Percentiles rank a stretch among this genome's conserved stretches.
These are phyloP conservation scores for Puma concolor DNA, from an alignment of 2,113 vertebrate species.

Conservation along the genomic window DNA sequence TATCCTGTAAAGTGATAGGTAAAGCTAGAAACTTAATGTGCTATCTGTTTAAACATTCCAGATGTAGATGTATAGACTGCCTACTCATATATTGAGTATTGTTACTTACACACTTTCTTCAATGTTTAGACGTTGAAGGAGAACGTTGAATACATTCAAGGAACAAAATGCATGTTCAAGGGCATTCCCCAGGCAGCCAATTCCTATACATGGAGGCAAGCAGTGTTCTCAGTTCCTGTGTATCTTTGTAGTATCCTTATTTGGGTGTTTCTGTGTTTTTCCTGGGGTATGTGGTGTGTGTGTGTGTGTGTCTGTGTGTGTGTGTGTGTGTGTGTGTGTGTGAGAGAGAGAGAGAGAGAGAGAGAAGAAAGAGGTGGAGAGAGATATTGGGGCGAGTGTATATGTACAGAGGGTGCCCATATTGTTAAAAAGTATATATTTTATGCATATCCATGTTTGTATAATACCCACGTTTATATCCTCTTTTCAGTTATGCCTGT, in stretches of 20 bases:
- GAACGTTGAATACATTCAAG: not conserved
- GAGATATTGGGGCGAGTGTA: not conserved
- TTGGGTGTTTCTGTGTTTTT: not conserved
- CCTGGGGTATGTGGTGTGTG: not conserved
- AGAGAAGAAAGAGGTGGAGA: not conserved
- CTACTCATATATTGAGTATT: not conserved
- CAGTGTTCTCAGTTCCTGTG: not conserved
- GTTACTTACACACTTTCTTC: not conserved
- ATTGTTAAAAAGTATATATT: not conserved
- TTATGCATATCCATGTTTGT: not conserved
- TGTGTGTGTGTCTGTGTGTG: not conserved
- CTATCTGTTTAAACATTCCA: not conserved
- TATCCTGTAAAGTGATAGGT: not conserved
- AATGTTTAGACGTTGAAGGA: not conserved
- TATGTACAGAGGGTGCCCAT: not conserved
- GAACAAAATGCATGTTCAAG: not conserved
- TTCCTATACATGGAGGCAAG: not conserved
- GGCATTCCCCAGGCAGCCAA: not conserved
- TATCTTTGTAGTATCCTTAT: not conserved
- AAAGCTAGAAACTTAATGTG: not conserved
- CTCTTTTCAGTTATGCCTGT: not conserved
- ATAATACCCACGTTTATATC: not conserved
- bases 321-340: not conserved
- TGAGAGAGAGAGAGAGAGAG: not conserved
- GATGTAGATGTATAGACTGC: not conserved